Base-by-base conservation (phyloP, 2,888 invertebrate genomes). In the Hetaerina titia region DNA sequence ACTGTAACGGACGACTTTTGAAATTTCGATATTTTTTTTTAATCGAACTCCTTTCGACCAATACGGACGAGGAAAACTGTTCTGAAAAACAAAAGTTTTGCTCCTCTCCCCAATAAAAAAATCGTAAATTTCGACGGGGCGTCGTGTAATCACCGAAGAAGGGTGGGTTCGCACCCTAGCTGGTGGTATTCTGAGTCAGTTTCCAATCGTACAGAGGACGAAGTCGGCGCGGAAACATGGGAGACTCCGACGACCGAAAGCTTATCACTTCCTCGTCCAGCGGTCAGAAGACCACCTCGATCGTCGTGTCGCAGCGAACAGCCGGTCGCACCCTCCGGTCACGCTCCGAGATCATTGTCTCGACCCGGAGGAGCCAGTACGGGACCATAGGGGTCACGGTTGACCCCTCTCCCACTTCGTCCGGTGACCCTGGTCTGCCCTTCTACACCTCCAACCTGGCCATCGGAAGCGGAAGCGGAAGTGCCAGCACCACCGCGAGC, bases 391-490 rank as follows among this genome's bases (percentile, higher is more conserved):
- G 81, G 25, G 22, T 81, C 81, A 25, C 81, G 31, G 31, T 81
- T 8, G 81, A 31, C 2, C 81, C 81, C 13, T 11, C 25, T 2
- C 31, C 81, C 13, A 2, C 25, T 2, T 69, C n/a, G 69, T 5
- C 9, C 19, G 69, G 69, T 22, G 81, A 81, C 81, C 25, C 22
- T 31, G 9, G 13, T 4, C 25, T 7, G 15, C 81, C 81, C 25
- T 81, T 81, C 81, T 81, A 81, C 81, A 31, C 81, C 25, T 81
- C 81, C 81, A 81, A 81, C 81, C 31, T 81, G 31, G 31, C 81
- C 81, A 81, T 81, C 81, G 81, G 81, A 13, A 81, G 81, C 81
- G 60, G 13, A 60, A 17, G 45, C 45, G 45, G 45, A 45, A 4
- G 45, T 45, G 45, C 45, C 45, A 45, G 6, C 60, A 31, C 25